Evolutionary conservation across 2,888 invertebrate species (phyloP), one percentile per base, ranked within the genome.

Genomic region (Lycia hirtaria): DNA sequence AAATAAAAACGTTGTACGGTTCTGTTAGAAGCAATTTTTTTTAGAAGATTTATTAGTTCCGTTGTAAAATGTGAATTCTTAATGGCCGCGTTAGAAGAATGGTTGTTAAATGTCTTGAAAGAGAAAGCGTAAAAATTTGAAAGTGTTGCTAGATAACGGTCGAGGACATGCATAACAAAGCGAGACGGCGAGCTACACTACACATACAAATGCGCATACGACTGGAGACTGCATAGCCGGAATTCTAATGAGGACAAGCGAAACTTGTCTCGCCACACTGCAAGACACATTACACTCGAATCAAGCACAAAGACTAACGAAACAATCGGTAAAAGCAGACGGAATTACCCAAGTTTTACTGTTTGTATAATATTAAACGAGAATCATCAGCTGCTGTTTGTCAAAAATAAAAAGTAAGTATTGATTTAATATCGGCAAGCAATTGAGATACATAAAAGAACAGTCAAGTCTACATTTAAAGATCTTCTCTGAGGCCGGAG

Each of bases 91-190:
- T 54, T 38, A 45, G 32, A 50, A 50, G 44, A 50, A 62, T 40
- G 60, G 61, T 62, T 63, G 61, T 62, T 58, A 68, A 66, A 67
- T 67, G 59, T 57, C 67, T 69, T 71, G 76, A 81, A 81, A 82
- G 83, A 80, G 84, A 86, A 83, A 86, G 84, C 75, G 71, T 57
- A 75, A 80, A 73, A 80, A 78, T 82, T 83, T 83, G 82, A 85
- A 86, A 87, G 87, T 81, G 77, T 78, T 76, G 73, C 72, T 78
- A 72, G 70, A 73, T 79, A 81, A 79, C 75, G 72, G 74, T 73
- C 72, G 80, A 80, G 78, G 80, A 77, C 79, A 75, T 74, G 74
- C 72, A 71, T 73, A 80, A 81, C 79, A 80, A 83, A 77, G 78
- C 78, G 75, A 63, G 63, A 76, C 73, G 75, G 71, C 76, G 73